A percentile compares a stretch with the other conserved stretches of the same genome.
Conservation (phyloP, 1,140 invertebrate genomes). For the Pachyrhynchus sulphureomaculatus region DNA sequence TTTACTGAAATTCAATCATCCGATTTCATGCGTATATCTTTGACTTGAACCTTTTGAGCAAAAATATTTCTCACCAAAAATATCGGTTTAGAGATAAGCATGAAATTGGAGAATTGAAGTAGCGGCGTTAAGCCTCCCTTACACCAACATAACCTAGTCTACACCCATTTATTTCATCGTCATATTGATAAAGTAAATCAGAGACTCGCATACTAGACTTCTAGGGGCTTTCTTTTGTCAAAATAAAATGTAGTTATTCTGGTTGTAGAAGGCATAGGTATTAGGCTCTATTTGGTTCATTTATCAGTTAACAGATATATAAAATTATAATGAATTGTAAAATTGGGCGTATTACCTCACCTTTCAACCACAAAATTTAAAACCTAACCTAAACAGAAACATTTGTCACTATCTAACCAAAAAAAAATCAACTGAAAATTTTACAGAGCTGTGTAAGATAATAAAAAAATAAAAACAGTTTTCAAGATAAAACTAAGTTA, state of each 20-base stretch:
- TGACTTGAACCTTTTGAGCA: too few relatives aligned
- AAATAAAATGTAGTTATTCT: constrained; percentile 14
- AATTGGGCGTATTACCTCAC: too few relatives aligned
- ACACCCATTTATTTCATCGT: constrained; percentile 14
- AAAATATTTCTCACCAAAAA: too few relatives aligned
- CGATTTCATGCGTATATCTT: too few relatives aligned
- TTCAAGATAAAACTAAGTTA: background rate
- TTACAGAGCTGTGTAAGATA: constrained; percentile 13
- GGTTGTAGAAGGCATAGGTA: background rate
- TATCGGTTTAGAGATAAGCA: too few relatives aligned
- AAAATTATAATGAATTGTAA: background rate
- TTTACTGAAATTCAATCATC: constrained; percentile 17
- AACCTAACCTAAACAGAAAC: constrained; percentile 29
- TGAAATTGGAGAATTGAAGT: too few relatives aligned
- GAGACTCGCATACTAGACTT: constrained; percentile 23
- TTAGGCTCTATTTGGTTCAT: too few relatives aligned
- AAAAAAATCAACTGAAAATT: constrained; percentile 5
- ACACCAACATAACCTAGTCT: constrained; percentile 29
- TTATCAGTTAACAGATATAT: background rate
- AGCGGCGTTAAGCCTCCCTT: constrained; percentile 9
- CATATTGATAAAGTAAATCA: background rate
- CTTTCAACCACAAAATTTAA: constrained; percentile 13
- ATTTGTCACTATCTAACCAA: constrained; percentile 26
- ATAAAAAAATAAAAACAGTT: background rate
- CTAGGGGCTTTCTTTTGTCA: constrained; percentile 32